phyloP scores from a whole-genome alignment of 2,888 invertebrate genomes.

The Perizoma flavofasciatum region DNA sequence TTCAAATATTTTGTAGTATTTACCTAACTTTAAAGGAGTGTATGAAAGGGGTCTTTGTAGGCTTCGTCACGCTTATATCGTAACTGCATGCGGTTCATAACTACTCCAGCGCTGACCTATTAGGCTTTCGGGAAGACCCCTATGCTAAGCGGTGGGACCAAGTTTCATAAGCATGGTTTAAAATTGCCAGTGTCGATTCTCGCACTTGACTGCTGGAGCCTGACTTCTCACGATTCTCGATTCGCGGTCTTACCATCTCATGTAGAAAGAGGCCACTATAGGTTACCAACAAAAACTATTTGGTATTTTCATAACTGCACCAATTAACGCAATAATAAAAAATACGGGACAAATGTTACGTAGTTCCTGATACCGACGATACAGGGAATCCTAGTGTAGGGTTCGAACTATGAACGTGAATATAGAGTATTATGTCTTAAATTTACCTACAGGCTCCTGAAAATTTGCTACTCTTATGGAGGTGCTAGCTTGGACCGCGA shows the following conservation, averaged over 20 bases:
- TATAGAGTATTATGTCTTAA: too few species aligned
- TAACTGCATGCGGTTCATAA: constrained; percentile 9
- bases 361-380: too few species aligned
- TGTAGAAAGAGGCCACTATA: neutral
- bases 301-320: neutral
- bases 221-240: constrained; percentile 6
- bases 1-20: constrained; percentile 24
- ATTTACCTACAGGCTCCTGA: too few species aligned
- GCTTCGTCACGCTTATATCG: constrained; percentile 16
- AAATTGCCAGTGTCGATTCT: constrained; percentile 43
- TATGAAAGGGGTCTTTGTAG: constrained; percentile 32
- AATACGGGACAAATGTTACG: too few species aligned
- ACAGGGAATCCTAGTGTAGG: too few species aligned
- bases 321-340: too few species aligned
- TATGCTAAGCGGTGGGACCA: constrained; percentile 76
- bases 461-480: too few species aligned
- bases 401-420: too few species aligned
- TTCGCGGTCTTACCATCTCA: constrained; percentile 7
- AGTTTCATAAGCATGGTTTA: constrained; percentile 56
- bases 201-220: constrained; percentile 40
- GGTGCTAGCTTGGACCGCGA: constrained; percentile 5
- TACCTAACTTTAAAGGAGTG: constrained; percentile 35
- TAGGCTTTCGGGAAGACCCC: constrained; percentile 48
- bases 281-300: neutral
- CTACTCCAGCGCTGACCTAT: constrained; percentile 19